A percentile compares a stretch with the other conserved stretches of the same genome.
Evolutionary conservation across 2,888 invertebrate species (phyloP).

Genomic region (Brachyptera putata): DNA sequence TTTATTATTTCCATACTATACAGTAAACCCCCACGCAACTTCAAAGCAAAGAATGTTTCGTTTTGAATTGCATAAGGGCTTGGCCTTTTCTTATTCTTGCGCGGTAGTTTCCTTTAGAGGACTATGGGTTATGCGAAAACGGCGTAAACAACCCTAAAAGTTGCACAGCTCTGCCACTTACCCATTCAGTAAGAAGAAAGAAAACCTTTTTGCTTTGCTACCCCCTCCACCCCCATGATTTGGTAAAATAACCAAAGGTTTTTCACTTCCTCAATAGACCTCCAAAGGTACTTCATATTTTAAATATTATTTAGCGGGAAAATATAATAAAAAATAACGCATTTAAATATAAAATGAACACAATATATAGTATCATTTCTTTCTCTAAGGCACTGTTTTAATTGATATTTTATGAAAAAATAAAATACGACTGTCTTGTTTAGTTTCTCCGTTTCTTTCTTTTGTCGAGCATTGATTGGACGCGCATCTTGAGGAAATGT

Average conservation of each 20-base stretch:
- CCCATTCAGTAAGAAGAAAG: not conserved
- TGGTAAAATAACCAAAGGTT: conserved; percentile 2
- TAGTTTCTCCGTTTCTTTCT: too few relatives aligned
- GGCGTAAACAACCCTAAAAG: conserved; percentile 26
- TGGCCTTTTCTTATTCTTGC: conserved; percentile 7
- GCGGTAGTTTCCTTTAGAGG: not conserved
- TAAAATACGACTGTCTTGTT: too few relatives aligned
- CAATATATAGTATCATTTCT: too few relatives aligned
- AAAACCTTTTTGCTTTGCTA: not conserved
- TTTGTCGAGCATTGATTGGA: too few relatives aligned
- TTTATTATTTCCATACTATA: conserved; percentile 10
- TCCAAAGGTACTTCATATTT: not conserved
- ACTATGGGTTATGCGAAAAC: conserved; percentile 19
- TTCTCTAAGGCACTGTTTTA: too few relatives aligned
- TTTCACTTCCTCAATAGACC: conserved; percentile 15
- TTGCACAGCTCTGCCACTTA: conserved; percentile 1
- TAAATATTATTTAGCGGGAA: conserved; percentile 19
- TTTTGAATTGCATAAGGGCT: conserved; percentile 14
- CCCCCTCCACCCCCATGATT: conserved; percentile 11
- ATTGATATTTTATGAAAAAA: too few relatives aligned
- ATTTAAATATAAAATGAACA: too few relatives aligned
- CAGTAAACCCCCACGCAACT: conserved; percentile 17
- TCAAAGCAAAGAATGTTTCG: conserved; percentile 14
- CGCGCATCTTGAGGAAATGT: too few relatives aligned
- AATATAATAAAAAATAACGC: too few relatives aligned